Conservation (phyloP, 2,797 vertebrate species). For the Oceanodroma leucorhoa region DNA sequence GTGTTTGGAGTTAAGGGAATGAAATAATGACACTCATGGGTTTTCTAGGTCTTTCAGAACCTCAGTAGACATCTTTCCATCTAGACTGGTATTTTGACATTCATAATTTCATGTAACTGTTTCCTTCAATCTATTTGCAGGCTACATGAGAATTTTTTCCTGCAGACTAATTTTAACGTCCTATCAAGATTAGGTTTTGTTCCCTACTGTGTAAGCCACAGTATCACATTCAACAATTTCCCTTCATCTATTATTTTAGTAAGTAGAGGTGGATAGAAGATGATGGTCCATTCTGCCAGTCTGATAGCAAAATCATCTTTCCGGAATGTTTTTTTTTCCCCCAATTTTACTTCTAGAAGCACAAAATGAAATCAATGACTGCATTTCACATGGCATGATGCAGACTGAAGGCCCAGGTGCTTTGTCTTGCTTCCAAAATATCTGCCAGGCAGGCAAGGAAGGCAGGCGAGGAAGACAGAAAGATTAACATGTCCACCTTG, state of each 20-base stretch:
- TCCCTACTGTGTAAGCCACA: not conserved
- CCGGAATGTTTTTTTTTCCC: not conserved
- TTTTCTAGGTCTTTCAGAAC: not conserved
- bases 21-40: not conserved
- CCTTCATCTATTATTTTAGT: not conserved
- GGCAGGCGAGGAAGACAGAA: not conserved
- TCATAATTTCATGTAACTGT: not conserved
- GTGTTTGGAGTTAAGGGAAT: not conserved
- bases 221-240: not conserved
- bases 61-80: not conserved
- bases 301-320: not conserved
- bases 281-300: not conserved
- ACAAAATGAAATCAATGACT: not conserved
- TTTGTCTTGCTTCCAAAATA: conserved; percentile 17
- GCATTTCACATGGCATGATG: not conserved
- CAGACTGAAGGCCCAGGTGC: not conserved
- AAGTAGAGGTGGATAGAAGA: not conserved
- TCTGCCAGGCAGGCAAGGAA: not conserved
- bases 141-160: not conserved
- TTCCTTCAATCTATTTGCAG: not conserved
- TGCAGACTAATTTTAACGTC: not conserved
- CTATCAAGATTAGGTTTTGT: not conserved
- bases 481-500: not conserved
- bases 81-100: not conserved
- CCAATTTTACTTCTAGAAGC: not conserved